Conservation (phyloP, 2,113 vertebrate species). For the Ancistrus triradiatus region DNA sequence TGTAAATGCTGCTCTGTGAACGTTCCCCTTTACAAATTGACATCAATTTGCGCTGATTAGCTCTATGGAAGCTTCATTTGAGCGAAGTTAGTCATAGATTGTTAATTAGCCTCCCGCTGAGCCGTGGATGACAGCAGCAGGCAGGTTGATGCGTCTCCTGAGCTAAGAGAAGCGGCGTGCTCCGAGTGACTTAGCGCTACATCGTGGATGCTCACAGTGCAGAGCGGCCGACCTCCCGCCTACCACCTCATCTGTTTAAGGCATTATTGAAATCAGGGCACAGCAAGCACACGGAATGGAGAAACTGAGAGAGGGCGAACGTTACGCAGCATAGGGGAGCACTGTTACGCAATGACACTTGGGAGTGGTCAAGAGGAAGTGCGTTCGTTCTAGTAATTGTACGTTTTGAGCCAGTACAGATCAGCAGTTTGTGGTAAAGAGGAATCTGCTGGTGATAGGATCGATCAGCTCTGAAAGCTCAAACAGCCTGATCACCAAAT, state of each 20-base stretch:
- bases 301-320: background rate
- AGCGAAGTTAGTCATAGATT: constrained; percentile 44
- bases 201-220: background rate
- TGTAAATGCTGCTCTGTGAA: constrained; percentile 3
- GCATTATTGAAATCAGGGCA: constrained; percentile 4
- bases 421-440: no score
- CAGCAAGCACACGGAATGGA: background rate
- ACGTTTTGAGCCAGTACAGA: no score
- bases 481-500: no score
- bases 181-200: background rate
- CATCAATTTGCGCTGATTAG: constrained; percentile 33
- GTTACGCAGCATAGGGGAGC: no score
- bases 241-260: constrained; percentile 3
- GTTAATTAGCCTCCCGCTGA: constrained; percentile 37
- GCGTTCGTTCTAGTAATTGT: no score
- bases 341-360: constrained; percentile 1
- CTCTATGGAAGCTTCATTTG: constrained; percentile 29
- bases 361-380: background rate
- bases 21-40: constrained; percentile 24
- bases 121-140: constrained; percentile 15
- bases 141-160: constrained; percentile 5
- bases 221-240: background rate
- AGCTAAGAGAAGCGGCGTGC: background rate
- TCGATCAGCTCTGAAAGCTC: no score
- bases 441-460: no score